Evolutionary conservation across 2,797 vertebrate genomes (phyloP).

Genomic region (Neomorphus geoffroyi): DNA sequence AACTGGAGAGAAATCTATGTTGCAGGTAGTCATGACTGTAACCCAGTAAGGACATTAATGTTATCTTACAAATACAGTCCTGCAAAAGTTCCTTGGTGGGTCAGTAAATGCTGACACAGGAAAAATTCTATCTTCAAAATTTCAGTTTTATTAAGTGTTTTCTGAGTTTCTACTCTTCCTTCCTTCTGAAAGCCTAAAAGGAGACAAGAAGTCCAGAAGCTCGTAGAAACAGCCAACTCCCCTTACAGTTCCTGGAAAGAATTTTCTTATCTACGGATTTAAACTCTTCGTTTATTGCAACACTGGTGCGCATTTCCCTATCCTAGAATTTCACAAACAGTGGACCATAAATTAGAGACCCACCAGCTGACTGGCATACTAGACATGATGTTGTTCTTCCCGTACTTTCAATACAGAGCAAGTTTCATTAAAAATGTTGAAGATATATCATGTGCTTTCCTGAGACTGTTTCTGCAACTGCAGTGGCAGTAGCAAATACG

Average conservation of each 20-base stretch:
- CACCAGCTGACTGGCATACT: neutral
- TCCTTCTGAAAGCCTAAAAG: neutral
- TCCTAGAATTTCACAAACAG: neutral
- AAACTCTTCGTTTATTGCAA: constrained; percentile 36
- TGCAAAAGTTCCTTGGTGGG: neutral
- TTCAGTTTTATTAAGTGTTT: neutral
- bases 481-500: neutral
- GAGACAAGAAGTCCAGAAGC: neutral
- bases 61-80: neutral
- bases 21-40: neutral
- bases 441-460: neutral
- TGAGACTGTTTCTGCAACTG: neutral
- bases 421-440: neutral
- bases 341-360: neutral
- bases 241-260: constrained; percentile 45
- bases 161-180: neutral
- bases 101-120: neutral
- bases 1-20: neutral
- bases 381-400: neutral
- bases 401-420: neutral
- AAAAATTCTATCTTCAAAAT: neutral
- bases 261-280: constrained; percentile 35
- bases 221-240: neutral
- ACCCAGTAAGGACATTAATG: neutral
- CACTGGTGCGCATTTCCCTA: neutral